A percentile compares a stretch with the other conserved stretches of the same genome.
These are phyloP conservation scores for Lipophrys pholis DNA, from an alignment of 2,113 vertebrate species.

Conservation along the genomic window DNA sequence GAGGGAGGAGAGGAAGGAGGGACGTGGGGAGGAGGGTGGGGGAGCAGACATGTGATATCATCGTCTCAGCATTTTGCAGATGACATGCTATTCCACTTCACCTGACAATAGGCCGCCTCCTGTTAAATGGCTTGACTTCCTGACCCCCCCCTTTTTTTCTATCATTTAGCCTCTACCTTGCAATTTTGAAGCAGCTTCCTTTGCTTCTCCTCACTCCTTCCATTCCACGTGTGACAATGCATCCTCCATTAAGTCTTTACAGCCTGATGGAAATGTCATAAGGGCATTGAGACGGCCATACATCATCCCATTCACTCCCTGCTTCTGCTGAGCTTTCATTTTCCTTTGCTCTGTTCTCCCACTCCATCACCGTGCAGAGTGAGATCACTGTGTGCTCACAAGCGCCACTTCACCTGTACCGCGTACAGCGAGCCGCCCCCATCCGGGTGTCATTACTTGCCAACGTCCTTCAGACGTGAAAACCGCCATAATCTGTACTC, in stretches of 20 bases:
- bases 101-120: conserved; percentile 29
- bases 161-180: conserved; percentile 38
- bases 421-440: conserved; percentile 8
- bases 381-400: conserved; percentile 18
- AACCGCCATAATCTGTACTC: conserved; percentile 35
- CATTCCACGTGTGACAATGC: conserved; percentile 60
- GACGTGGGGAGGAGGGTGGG: not conserved
- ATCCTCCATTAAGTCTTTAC: conserved; percentile 71
- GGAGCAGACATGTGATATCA: conserved; percentile 18
- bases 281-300: conserved; percentile 64
- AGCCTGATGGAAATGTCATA: conserved; percentile 72
- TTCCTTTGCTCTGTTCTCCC: conserved; percentile 30
- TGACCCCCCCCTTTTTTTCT: conserved; percentile 25
- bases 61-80: conserved; percentile 44
- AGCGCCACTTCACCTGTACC: conserved; percentile 11
- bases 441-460: conserved; percentile 28
- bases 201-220: conserved; percentile 43
- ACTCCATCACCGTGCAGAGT: conserved; percentile 40
- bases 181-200: conserved; percentile 37
- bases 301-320: conserved; percentile 65
- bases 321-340: conserved; percentile 70
- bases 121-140: conserved; percentile 22
- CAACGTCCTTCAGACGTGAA: conserved; percentile 24
- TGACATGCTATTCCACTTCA: conserved; percentile 40
- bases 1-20: not conserved